Evolutionary conservation across 1,140 invertebrate genomes (phyloP), one percentile per base, ranked within the genome.

Genomic region (Brachionus calyciflorus): DNA sequence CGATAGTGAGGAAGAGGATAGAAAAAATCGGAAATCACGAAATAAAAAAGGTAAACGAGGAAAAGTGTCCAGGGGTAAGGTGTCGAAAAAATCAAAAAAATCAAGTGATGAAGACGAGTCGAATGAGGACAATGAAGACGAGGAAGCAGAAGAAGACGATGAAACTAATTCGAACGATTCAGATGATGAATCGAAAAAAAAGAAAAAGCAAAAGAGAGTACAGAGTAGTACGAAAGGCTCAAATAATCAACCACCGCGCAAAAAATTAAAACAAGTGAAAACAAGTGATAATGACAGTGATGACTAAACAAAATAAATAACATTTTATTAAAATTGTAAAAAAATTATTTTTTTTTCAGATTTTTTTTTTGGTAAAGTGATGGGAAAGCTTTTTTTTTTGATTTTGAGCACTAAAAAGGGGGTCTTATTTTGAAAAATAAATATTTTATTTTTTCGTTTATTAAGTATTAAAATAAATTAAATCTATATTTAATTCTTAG

Each of bases 241-340:
- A 30, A 55, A 55, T 37, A 44, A 73, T 14, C 69, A 49, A 33
- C 69, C 69, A 55, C 69, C 69, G 21, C 46, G 69, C 12, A 73
- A 73, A 73, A 49, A 55, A n/a, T n/a, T 55, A 19, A 73, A 73
- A 37, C 69, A 73, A 2, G 40, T 51, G 6, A 49, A 73, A 46
- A 26, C 28, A 33, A 55, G 51, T 51, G 69, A 73, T 33, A 55
- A 51, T 55, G 69, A 73, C 28, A 73, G 69, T 41, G 69, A 73
- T 24, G 48, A 70, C 26, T 48, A 44, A 68, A 48, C n/a, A n/a
- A n/a, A n/a, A n/a, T n/a, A n/a, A n/a, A n/a, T n/a, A n/a, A n/a
- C n/a, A n/a, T n/a, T n/a, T n/a, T n/a, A n/a, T 37, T 37, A 37
- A 9, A 37, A 37, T 5, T 37, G 33, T 37, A 5, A 5, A 37